Percentiles rank a stretch among this genome's conserved stretches.
Evolutionary conservation across 2,888 invertebrate genomes (phyloP).

Genomic region (Clitarchus hookeri): DNA sequence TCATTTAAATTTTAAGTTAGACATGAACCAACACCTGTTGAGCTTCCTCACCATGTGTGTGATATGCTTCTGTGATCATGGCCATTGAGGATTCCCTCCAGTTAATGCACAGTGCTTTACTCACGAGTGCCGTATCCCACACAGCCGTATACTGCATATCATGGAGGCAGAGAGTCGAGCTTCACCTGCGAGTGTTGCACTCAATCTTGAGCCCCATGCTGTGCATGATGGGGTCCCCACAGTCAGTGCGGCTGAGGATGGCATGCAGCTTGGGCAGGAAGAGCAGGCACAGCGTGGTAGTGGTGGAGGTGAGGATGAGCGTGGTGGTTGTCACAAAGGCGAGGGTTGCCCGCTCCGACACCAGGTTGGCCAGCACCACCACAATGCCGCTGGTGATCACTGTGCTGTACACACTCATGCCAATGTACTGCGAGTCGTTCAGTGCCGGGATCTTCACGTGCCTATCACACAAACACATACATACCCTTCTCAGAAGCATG

Average conservation of each 20-base stretch:
- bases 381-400: constrained; percentile 87
- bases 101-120: too few species aligned
- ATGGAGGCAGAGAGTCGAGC: too few species aligned
- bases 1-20: too few species aligned
- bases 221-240: constrained; percentile 80
- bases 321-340: constrained; percentile 82
- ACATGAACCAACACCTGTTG: too few species aligned
- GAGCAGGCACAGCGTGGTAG: constrained; percentile 81
- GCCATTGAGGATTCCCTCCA: too few species aligned
- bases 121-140: too few species aligned
- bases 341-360: constrained; percentile 79
- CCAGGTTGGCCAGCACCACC: constrained; percentile 85
- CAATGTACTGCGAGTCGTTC: constrained; percentile 93
- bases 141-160: too few species aligned
- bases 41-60: too few species aligned
- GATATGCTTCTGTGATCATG: too few species aligned
- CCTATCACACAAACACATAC: constrained; percentile 51
- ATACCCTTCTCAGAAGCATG: too few species aligned
- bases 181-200: constrained; percentile 74
- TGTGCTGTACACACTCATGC: constrained; percentile 89
- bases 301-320: constrained; percentile 83
- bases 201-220: constrained; percentile 88
- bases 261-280: constrained; percentile 85
- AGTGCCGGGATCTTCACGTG: constrained; percentile 89
- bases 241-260: constrained; percentile 58